phyloP scores from a whole-genome alignment of 1,140 invertebrate species.

The Atopsyche davidsoni region DNA sequence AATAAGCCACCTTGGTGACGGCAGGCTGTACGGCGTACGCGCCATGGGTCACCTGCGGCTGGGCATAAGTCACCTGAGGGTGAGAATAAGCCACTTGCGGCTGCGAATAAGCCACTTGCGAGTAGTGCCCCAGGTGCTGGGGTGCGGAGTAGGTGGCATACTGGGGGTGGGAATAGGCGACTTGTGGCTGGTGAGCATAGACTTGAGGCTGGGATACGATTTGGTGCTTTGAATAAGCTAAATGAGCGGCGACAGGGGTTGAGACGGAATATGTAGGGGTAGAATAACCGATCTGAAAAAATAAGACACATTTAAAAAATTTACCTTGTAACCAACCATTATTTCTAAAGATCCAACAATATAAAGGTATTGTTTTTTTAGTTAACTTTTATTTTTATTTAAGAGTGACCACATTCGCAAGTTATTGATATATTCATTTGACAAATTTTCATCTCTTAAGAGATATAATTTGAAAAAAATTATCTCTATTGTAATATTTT shows the following conservation, averaged over 20 bases:
- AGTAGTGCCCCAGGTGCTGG: background rate
- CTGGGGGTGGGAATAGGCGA: conserved; percentile 9
- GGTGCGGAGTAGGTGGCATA: conserved; percentile 5
- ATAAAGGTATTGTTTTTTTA: no score
- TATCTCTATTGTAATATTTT: no score
- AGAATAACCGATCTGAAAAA: conserved; percentile 17
- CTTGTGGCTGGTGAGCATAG: conserved; percentile 14
- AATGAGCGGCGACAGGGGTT: conserved; percentile 19
- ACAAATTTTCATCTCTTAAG: no score
- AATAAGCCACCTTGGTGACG: background rate
- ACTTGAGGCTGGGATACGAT: conserved; percentile 13
- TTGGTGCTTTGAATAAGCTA: conserved; percentile 28
- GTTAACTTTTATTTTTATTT: no score
- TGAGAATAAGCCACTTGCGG: conserved; percentile 16
- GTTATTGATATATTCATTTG: no score
- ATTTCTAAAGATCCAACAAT: no score
- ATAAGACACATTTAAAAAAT: background rate
- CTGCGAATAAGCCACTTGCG: conserved; percentile 12
- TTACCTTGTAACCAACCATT: background rate
- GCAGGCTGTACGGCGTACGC: conserved; percentile 6
- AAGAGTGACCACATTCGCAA: no score
- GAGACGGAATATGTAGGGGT: conserved; percentile 20
- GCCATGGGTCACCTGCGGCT: conserved; percentile 6
- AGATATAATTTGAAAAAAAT: no score
- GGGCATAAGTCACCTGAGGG: conserved; percentile 10